A percentile compares a stretch with the other conserved stretches of the same genome.
phyloP scores from a whole-genome alignment of 2,113 vertebrate species.

The Acrocephalus arundinaceus region DNA sequence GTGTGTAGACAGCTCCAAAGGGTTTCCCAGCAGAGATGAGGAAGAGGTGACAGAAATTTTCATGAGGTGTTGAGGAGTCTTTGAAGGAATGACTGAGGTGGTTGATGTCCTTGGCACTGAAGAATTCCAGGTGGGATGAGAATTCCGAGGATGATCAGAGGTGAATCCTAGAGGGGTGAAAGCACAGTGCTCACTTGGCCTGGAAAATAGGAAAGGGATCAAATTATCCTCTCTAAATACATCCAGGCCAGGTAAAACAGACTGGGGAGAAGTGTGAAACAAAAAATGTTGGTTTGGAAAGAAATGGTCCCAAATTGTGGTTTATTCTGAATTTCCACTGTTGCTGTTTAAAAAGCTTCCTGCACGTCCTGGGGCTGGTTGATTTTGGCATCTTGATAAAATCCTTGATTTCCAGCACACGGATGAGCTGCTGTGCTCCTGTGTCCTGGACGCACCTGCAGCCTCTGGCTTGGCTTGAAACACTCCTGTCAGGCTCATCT shows the following conservation, averaged over 20 bases:
- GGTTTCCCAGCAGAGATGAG: background rate
- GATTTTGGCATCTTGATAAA: background rate
- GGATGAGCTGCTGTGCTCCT: background rate
- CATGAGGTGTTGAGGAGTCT: background rate
- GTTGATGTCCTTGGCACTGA: background rate
- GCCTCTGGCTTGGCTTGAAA: background rate
- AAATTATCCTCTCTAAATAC: background rate
- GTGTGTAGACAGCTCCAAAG: background rate
- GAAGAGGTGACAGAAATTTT: background rate
- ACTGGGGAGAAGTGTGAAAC: background rate
- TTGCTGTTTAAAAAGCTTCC: background rate
- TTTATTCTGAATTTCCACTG: background rate
- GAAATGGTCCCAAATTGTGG: background rate
- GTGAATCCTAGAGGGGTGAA: no score
- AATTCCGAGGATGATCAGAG: background rate
- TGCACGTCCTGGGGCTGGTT: background rate
- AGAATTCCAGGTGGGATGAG: background rate
- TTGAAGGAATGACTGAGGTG: background rate
- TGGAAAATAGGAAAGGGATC: background rate
- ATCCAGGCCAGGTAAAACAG: background rate
- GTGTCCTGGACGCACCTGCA: background rate
- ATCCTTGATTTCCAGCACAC: background rate
- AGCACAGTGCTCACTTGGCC: background rate
- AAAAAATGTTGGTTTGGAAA: background rate
- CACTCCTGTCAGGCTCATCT: background rate